Base-by-base conservation (phyloP, 2,797 vertebrate species). In the Morelia viridis region DNA sequence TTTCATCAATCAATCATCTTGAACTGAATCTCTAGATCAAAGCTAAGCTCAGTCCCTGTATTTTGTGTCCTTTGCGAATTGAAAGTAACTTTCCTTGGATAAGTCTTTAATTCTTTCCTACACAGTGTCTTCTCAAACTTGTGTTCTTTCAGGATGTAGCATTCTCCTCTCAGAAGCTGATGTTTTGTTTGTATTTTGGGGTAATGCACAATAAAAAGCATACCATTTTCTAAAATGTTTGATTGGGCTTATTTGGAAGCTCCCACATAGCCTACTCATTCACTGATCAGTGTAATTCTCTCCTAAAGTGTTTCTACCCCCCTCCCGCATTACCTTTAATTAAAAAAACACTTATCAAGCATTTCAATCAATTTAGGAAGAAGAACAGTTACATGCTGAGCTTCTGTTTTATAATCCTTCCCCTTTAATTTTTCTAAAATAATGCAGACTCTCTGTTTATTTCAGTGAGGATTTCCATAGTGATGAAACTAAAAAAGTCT, bases 331-430 rank as follows among this genome's bases (percentile, higher is more conserved):
- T 92, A 92, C 62, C 60, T 92, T 90, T 95, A 94, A 95, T 92
- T 95, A 94, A 91, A 85, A 95, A 93, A 95, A 93, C 35, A 56
- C 13, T 71, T 94, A 88, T 93, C 92, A 87, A 62, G 93, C 85
- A 9, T 7, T 41, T 91, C 12, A 28, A 7, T 90, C 87, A 85
- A 84, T 94, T 94, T 90, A 92, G 65, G 60, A 15, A 90, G 83
- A 93, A 93, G 92, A 95, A 56, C 17, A 85, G 11, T 62, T 93
- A n/a, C 12, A 58, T 60, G 64, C 57, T 68, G 68, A 93, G 60
- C 61, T 89, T 91, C 62, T 94, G 86, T 31, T 95, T 46, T 94
- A 84, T 71, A 80, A 84, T 93, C 91, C 5, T 86, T 94, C 41
- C 2, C 89, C 84, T 26, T 65, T 4, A 68, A 91, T 85, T 91